Evolutionary conservation across 2,888 invertebrate genomes (phyloP).

Genomic region (Galerucella calmariensis): DNA sequence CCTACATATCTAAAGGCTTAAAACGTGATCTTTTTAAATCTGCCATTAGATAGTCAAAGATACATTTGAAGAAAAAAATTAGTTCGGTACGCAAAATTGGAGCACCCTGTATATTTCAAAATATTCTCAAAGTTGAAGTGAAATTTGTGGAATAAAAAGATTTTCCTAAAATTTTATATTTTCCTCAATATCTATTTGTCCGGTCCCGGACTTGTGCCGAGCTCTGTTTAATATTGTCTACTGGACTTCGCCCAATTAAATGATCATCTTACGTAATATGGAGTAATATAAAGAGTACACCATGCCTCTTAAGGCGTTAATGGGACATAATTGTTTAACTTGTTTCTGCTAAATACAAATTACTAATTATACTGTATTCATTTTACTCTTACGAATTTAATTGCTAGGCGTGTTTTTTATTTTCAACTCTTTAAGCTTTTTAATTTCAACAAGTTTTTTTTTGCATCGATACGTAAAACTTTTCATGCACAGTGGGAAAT

Average conservation of each 20-base stretch:
- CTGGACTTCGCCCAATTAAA: not conserved
- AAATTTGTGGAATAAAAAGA: too few relatives aligned
- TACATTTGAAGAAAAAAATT: too few relatives aligned
- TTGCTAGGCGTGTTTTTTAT: not conserved
- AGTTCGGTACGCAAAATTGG: too few relatives aligned
- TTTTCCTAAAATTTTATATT: too few relatives aligned
- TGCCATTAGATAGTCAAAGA: too few relatives aligned
- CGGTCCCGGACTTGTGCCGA: too few relatives aligned
- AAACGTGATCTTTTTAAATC: too few relatives aligned
- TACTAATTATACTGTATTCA: not conserved
- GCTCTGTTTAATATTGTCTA: not conserved
- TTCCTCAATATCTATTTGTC: too few relatives aligned
- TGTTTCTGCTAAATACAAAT: slow-evolving; percentile 3
- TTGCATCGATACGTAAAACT: not conserved
- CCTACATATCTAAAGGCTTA: too few relatives aligned
- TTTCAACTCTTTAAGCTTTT: not conserved
- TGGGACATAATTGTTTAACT: not conserved
- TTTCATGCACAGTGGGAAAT: slow-evolving; percentile 4
- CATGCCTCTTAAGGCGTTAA: slow-evolving; percentile 1
- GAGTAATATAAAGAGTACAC: not conserved
- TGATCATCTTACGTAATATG: not conserved
- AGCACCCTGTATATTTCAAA: too few relatives aligned
- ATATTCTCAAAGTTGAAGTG: too few relatives aligned
- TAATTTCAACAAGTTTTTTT: not conserved
- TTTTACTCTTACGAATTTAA: not conserved